Conservation (phyloP, 2,113 vertebrate species). For the Myxocyprinus asiaticus region DNA sequence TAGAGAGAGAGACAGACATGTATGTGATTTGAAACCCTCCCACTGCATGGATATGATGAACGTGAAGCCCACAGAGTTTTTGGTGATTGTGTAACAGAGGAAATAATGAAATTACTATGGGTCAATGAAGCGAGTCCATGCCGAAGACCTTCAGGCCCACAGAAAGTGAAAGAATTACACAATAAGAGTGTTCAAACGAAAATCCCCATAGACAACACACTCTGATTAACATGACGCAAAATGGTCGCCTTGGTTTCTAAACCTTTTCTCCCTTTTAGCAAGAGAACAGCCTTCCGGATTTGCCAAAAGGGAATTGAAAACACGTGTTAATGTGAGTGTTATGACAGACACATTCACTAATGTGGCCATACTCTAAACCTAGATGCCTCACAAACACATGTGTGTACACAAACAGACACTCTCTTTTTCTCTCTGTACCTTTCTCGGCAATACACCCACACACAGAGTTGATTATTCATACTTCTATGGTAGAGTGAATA, state of each 20-base stretch:
- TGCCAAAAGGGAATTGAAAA: neutral
- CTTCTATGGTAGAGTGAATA: conserved; percentile 4
- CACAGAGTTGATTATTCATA: conserved; percentile 21
- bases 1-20: neutral
- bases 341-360: neutral
- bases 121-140: conserved; percentile 31
- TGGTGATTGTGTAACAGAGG: conserved; percentile 46
- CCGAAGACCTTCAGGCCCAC: conserved; percentile 26
- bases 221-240: neutral
- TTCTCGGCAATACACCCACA: conserved; percentile 6
- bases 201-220: neutral
- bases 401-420: neutral
- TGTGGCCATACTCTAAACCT: neutral
- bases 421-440: neutral
- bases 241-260: neutral
- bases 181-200: neutral
- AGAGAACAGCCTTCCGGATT: neutral
- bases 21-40: conserved; percentile 3
- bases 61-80: conserved; percentile 7
- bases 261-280: neutral
- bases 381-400: neutral
- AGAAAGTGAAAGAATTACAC: conserved; percentile 26
- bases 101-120: conserved; percentile 44
- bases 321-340: conserved; percentile 8
- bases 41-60: conserved; percentile 15